These are phyloP conservation scores for Ferrisia virgata DNA, from an alignment of 2,888 invertebrate genomes.

Conservation along the genomic window DNA sequence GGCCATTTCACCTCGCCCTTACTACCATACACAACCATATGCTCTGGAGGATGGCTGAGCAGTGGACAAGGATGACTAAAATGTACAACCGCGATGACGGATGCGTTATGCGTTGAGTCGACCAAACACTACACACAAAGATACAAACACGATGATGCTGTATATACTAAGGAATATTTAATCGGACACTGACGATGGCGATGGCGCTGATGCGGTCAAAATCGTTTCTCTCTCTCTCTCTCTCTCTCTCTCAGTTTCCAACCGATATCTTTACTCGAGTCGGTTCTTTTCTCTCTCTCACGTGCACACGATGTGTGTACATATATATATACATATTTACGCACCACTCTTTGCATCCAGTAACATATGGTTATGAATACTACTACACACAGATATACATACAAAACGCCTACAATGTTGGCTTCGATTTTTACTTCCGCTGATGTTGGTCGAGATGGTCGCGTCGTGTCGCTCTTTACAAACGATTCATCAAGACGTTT, in stretches of 20 bases:
- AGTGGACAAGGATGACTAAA: too few species aligned
- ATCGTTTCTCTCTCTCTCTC: neutral
- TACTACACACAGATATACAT: neutral
- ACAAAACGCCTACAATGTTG: constrained; percentile 31
- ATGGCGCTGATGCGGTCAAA: constrained; percentile 15
- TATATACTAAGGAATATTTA: neutral
- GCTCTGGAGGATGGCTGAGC: too few species aligned
- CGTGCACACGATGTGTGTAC: too few species aligned
- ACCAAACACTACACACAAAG: neutral
- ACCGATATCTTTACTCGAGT: too few species aligned
- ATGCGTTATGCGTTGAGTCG: neutral
- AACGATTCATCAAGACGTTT: constrained; percentile 6
- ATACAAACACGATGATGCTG: too few species aligned
- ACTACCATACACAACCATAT: too few species aligned
- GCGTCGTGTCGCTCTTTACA: neutral
- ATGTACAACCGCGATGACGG: neutral
- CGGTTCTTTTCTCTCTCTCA: too few species aligned
- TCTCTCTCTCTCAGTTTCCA: neutral
- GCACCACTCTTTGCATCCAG: neutral
- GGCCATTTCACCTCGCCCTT: neutral
- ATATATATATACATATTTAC: too few species aligned
- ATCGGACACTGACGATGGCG: neutral
- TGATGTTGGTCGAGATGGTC: neutral
- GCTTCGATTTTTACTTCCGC: constrained; percentile 18
- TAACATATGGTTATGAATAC: constrained; percentile 15